Percentiles rank a stretch among this genome's conserved stretches.
phyloP scores from a whole-genome alignment of 1,140 invertebrate genomes.

The Oedothorax gibbosus region DNA sequence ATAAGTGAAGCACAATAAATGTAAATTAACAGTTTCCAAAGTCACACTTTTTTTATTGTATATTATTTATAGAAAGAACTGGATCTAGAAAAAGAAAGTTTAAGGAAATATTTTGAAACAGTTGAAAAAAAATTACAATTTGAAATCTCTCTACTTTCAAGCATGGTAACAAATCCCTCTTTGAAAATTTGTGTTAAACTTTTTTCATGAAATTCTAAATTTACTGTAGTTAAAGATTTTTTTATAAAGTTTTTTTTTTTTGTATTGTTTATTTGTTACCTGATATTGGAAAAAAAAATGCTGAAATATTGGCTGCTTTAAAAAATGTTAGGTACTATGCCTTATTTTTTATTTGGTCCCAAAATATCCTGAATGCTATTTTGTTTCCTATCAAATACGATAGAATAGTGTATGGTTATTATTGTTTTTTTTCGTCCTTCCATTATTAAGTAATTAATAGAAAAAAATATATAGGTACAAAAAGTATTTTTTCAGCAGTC shows the following conservation, averaged over 20 bases:
- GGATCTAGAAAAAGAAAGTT: constrained; percentile 75
- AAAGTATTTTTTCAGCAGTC: too few relatives aligned
- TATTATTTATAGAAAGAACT: constrained; percentile 71
- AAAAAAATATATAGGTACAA: too few relatives aligned
- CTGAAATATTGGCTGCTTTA: not conserved
- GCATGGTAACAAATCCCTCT: constrained; percentile 62
- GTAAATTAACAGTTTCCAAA: not conserved
- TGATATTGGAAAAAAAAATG: too few relatives aligned
- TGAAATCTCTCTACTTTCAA: constrained; percentile 86
- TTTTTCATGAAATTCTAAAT: not conserved
- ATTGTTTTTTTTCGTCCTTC: too few relatives aligned
- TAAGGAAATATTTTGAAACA: constrained; percentile 75
- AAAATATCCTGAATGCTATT: not conserved
- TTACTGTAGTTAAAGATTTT: not conserved
- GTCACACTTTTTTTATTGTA: not conserved
- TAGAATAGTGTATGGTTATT: not conserved
- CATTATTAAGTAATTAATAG: too few relatives aligned
- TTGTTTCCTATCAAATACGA: not conserved
- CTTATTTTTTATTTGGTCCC: too few relatives aligned
- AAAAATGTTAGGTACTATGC: not conserved
- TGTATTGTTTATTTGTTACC: too few relatives aligned
- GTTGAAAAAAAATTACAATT: constrained; percentile 74
- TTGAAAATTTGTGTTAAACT: constrained; percentile 64
- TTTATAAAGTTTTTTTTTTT: too few relatives aligned
- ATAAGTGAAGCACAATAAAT: too few relatives aligned